Evolutionary conservation across 2,113 vertebrate genomes (phyloP), one percentile per base, ranked within the genome.

Genomic region (Odocoileus virginianus): DNA sequence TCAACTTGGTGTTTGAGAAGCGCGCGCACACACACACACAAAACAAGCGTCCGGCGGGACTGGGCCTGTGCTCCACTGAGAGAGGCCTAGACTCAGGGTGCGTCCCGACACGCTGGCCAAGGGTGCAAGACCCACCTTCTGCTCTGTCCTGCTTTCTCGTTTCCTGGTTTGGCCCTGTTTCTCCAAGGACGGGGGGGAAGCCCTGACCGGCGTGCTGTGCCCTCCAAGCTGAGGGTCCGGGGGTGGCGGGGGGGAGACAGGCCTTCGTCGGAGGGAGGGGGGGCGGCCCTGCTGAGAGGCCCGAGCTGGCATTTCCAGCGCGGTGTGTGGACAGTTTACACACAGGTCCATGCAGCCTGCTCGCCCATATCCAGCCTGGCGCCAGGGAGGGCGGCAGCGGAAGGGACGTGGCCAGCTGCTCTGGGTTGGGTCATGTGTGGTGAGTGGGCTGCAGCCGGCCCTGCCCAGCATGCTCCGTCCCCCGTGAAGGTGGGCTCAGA

Each of bases 311-410:
- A 82, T 30, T 67, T 10, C 0, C 1, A 2, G 16, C 6, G 28
- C 57, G 1, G 47, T 0, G 5, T 0, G 5, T 21, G n/a, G 43
- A 13, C 6, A 0, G 1, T 1, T 4, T 16, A 40, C 0, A 2
- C n/a, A 25, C 14, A 16, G 12, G 27, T n/a, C 16, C 0, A 0
- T 0, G 7, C 8, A 0, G 40, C 25, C 3, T 16, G 12, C 21
- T 0, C 4, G 36, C 19, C 1, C 0, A 5, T 1, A 3, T 21
- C 43, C 4, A 1, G 60, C 12, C 33, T 4, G 0, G 6, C 8
- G 2, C 33, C 9, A 28, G 33, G 36, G 43, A 50, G 28, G 40
- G 50, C 0, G 1, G 54, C 0, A 15, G 40, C 12, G 0, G 81
- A 6, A 28, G 28, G 58, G 25, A 5, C 3, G 5, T 45, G 45